These are phyloP conservation scores for Eidolon helvum DNA, from an alignment of 2,113 vertebrate genomes.

Conservation along the genomic window DNA sequence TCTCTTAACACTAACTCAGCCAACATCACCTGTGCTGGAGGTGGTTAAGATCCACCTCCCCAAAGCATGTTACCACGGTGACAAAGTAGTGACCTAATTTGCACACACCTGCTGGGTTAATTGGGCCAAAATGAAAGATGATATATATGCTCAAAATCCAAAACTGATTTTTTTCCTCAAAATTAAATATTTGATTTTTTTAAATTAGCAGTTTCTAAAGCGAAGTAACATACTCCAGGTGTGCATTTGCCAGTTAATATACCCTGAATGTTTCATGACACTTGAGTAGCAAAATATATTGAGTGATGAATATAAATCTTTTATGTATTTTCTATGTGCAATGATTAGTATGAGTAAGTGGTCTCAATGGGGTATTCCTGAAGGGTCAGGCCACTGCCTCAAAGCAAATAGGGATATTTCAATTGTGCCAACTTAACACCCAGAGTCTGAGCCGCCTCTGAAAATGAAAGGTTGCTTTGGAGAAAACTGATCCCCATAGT, in stretches of 20 bases:
- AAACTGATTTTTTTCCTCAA: constrained; percentile 75
- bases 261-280: constrained; percentile 75
- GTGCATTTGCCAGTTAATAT: constrained; percentile 74
- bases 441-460: not conserved
- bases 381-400: constrained; percentile 17
- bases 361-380: constrained; percentile 26
- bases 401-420: not conserved
- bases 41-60: constrained; percentile 68
- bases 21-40: constrained; percentile 69
- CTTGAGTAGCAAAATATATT: constrained; percentile 72
- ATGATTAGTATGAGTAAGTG: constrained; percentile 55
- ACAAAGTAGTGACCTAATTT: constrained; percentile 80
- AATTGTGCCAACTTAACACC: not conserved
- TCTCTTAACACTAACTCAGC: constrained; percentile 66
- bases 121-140: constrained; percentile 77
- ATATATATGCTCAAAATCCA: constrained; percentile 76
- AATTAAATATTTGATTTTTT: constrained; percentile 79
- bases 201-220: constrained; percentile 77
- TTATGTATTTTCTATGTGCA: constrained; percentile 66
- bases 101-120: constrained; percentile 79
- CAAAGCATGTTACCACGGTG: constrained; percentile 74
- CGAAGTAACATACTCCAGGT: constrained; percentile 76
- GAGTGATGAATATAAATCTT: constrained; percentile 73
- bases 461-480: not conserved
- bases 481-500: not conserved